Evolutionary conservation across 1,140 invertebrate species (phyloP).

Genomic region (Lepidurus arcticus): DNA sequence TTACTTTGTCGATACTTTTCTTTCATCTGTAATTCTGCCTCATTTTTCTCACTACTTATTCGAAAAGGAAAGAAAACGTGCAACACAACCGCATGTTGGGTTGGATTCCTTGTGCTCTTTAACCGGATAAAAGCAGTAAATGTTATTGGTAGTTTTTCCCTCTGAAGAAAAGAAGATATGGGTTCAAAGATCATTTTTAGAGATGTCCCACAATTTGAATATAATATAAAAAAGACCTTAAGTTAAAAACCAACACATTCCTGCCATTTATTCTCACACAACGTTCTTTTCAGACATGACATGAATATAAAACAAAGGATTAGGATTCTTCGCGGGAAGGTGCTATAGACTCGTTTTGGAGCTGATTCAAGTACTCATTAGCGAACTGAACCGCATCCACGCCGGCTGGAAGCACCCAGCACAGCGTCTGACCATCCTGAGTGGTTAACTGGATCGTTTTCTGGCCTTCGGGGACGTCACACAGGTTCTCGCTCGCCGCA

Average conservation of each 20-base stretch:
- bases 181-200: slow-evolving; percentile 1
- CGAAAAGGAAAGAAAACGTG: neutral
- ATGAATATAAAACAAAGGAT: neutral
- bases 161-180: neutral
- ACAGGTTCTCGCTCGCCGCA: slow-evolving; percentile 27
- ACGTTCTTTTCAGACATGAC: neutral
- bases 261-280: neutral
- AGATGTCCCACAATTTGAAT: slow-evolving; percentile 10
- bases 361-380: slow-evolving; percentile 42
- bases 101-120: too few relatives aligned
- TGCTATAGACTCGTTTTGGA: neutral
- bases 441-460: slow-evolving; percentile 49
- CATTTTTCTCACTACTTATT: neutral
- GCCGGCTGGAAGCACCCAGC: slow-evolving; percentile 47
- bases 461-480: slow-evolving; percentile 36
- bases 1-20: neutral
- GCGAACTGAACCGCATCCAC: slow-evolving; percentile 46
- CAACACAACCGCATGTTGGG: too few relatives aligned
- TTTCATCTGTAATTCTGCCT: neutral
- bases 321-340: neutral
- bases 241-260: neutral
- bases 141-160: too few relatives aligned
- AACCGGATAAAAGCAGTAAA: too few relatives aligned
- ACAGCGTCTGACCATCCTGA: slow-evolving; percentile 49
- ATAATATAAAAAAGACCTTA: slow-evolving; percentile 13